phyloP scores from a whole-genome alignment of 2,113 vertebrate genomes.

The Mesocricetus auratus region DNA sequence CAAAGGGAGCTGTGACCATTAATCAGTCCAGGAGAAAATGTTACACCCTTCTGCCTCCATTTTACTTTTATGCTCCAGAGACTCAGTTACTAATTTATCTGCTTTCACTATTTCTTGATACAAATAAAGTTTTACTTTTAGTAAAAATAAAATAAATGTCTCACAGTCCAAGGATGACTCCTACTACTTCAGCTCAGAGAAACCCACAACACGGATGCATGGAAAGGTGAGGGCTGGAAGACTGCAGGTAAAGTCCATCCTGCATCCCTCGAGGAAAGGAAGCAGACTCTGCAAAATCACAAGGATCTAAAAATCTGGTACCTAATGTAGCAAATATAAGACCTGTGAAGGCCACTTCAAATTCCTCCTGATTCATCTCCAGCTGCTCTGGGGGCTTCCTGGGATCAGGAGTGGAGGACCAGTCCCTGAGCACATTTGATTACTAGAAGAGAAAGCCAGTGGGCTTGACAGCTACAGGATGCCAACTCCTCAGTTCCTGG shows the following conservation, averaged over 20 bases:
- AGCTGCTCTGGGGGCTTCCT: neutral
- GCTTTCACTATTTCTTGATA: conserved; percentile 70
- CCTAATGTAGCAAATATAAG: neutral
- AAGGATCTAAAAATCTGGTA: neutral
- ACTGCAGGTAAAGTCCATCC: neutral
- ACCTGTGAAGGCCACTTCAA: neutral
- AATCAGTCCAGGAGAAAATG: conserved; percentile 25
- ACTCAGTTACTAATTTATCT: conserved; percentile 82
- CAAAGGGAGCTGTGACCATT: neutral
- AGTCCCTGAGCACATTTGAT: neutral
- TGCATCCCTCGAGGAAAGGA: neutral
- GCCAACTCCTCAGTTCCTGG: neutral
- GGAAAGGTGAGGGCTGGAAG: neutral
- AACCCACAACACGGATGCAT: neutral
- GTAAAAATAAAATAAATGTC: conserved; percentile 18
- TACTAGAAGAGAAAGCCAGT: neutral
- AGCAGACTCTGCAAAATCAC: neutral
- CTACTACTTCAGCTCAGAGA: neutral
- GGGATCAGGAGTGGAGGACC: conserved; percentile 2
- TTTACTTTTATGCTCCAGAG: conserved; percentile 45
- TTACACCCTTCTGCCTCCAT: conserved; percentile 46
- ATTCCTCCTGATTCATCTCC: neutral
- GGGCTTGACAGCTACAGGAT: conserved; percentile 72
- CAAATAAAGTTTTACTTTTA: conserved; percentile 88
- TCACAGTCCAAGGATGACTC: neutral